Evolutionary conservation across 2,888 invertebrate species (phyloP), one percentile per base, ranked within the genome.

Genomic region (Erpobdella octoculata): DNA sequence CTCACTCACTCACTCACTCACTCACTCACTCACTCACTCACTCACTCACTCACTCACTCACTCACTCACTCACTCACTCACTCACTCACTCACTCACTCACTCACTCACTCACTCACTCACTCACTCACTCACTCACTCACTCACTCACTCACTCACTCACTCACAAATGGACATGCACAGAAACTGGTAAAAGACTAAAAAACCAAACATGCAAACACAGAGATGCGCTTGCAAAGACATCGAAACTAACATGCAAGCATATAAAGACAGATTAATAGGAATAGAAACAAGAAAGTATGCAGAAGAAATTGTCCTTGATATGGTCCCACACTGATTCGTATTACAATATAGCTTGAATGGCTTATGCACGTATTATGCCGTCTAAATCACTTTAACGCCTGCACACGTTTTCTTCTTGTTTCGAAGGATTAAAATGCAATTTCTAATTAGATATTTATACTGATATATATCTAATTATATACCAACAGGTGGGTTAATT

Each of bases 71-170:
- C 46, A 41, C 46, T 41, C 46, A 41, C 46, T 41, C 46, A 41
- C 46, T 41, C 46, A 41, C 46, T 41, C 46, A 41, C 46, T 41
- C 65, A 64, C 65, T 41, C 46, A 41, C 46, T 41, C 36, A 64
- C 61, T 33, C 59, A 64, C 70, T 67, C 59, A 64, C 1, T 33
- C 59, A 33, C 70, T 33, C 59, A 64, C 70, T 33, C 59, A 33
- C 70, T 67, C 62, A 64, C 70, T 67, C 28, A 4, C 61, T 67
- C 59, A 64, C 70, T 67, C 70, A 62, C 70, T 67, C 70, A 62
- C 70, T 67, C 70, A 62, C 70, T 67, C 70, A 62, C 70, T 67
- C 70, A 62, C 70, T 67, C 70, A 62, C 70, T 67, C 70, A 62
- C 59, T 67, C 71, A 46, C 28, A n/a, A n/a, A n/a, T n/a, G n/a